phyloP scores from a whole-genome alignment of 2,888 invertebrate species.

The Drosophila atripex region DNA sequence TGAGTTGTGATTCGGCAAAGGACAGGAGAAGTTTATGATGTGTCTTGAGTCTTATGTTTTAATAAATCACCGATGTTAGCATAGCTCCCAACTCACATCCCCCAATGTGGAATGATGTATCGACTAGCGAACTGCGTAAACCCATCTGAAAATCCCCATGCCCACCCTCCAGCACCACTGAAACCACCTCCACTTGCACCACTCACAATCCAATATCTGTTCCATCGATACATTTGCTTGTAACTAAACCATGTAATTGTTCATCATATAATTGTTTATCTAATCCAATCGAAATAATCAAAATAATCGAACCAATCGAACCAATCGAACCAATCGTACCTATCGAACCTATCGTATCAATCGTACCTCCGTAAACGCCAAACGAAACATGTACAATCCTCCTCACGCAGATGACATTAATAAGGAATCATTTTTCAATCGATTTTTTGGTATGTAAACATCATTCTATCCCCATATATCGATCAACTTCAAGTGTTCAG shows the following conservation, averaged over 20 bases:
- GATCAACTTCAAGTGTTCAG: slow-evolving; percentile 66
- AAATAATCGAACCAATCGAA: slow-evolving; percentile 11
- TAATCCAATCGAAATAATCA: slow-evolving; percentile 25
- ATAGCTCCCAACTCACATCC: slow-evolving; percentile 15
- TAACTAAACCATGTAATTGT: slow-evolving; percentile 16
- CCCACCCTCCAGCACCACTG: slow-evolving; percentile 6
- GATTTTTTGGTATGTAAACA: slow-evolving; percentile 74
- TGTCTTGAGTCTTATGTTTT: slow-evolving; percentile 15
- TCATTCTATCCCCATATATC: slow-evolving; percentile 22
- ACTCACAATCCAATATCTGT: neutral
- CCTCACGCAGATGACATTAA: slow-evolving; percentile 72
- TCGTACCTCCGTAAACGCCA: slow-evolving; percentile 37
- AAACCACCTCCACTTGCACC: slow-evolving; percentile 11
- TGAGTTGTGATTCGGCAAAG: slow-evolving; percentile 9
- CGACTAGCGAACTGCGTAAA: slow-evolving; percentile 3
- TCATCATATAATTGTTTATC: slow-evolving; percentile 42
- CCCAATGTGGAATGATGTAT: slow-evolving; percentile 6
- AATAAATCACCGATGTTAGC: slow-evolving; percentile 3
- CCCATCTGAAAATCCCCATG: slow-evolving; percentile 1
- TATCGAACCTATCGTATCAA: slow-evolving; percentile 22
- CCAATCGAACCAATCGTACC: slow-evolving; percentile 33
- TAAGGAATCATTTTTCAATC: slow-evolving; percentile 73
- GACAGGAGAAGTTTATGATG: slow-evolving; percentile 1
- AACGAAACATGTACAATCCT: slow-evolving; percentile 44
- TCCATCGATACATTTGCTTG: slow-evolving; percentile 22